Conservation (phyloP, 1,140 invertebrate genomes). For the Diuraphis noxia region DNA sequence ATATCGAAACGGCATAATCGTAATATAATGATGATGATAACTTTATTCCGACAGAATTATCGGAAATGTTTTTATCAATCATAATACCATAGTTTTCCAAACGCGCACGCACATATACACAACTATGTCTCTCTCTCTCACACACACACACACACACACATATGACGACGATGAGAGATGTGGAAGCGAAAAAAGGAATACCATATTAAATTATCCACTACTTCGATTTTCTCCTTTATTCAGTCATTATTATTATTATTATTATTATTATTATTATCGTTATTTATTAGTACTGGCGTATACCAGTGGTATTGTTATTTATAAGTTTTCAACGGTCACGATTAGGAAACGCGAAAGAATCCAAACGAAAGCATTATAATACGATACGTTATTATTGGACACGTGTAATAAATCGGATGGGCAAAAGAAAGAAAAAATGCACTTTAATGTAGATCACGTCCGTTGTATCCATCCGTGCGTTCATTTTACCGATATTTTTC, state of each 20-base stretch:
- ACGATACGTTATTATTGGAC: slow-evolving; percentile 38
- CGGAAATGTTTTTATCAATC: slow-evolving; percentile 45
- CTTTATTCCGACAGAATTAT: not conserved
- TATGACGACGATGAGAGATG: not conserved
- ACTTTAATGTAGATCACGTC: slow-evolving; percentile 44
- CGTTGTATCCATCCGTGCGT: slow-evolving; percentile 43
- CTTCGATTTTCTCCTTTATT: slow-evolving; percentile 25
- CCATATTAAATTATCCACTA: slow-evolving; percentile 45
- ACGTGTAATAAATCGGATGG: slow-evolving; percentile 44
- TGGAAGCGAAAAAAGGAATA: not conserved
- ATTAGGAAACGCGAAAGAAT: slow-evolving; percentile 50
- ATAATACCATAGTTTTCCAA: not conserved
- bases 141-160: too few relatives aligned
- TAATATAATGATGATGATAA: not conserved
- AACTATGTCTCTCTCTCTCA: too few relatives aligned
- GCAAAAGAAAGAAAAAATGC: not conserved
- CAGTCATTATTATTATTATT: not conserved
- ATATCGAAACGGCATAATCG: slow-evolving; percentile 24
- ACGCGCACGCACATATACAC: not conserved
- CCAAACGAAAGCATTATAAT: slow-evolving; percentile 41
- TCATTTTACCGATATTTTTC: slow-evolving; percentile 37
- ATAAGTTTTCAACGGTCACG: slow-evolving; percentile 51
- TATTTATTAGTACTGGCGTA: not conserved
- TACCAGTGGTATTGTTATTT: slow-evolving; percentile 25
- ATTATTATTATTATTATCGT: slow-evolving; percentile 30